Conservation (phyloP, 2,888 invertebrate species). For the Pristionchus maxplancki region DNA sequence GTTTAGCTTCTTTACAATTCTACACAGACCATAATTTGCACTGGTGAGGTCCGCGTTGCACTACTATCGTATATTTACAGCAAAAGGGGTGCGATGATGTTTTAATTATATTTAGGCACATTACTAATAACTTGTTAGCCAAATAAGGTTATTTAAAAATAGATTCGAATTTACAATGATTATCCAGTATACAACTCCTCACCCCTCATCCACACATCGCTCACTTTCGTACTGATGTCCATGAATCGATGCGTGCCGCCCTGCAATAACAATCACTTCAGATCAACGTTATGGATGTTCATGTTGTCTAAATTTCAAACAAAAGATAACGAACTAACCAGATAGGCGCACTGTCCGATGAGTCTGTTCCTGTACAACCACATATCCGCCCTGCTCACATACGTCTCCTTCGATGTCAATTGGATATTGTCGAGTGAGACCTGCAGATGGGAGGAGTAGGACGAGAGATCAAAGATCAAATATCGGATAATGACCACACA, state of each 20-base stretch:
- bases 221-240: constrained; percentile 45
- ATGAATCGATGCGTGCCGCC: constrained; percentile 19
- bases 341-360: constrained; percentile 89
- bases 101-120: too few relatives aligned
- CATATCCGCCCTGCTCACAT: constrained; percentile 98
- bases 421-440: constrained; percentile 90
- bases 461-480: background rate
- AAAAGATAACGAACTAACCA: background rate
- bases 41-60: constrained; percentile 41
- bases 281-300: too few relatives aligned
- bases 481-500: too few relatives aligned
- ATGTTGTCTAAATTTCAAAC: background rate
- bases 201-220: constrained; percentile 36
- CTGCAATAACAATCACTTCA: constrained; percentile 16
- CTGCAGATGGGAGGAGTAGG: constrained; percentile 50
- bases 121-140: too few relatives aligned
- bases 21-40: constrained; percentile 59
- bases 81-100: too few relatives aligned
- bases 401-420: constrained; percentile 96
- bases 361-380: constrained; percentile 94
- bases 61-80: too few relatives aligned
- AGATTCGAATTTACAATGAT: too few relatives aligned
- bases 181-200: constrained; percentile 86
- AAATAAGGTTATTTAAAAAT: constrained; percentile 84
- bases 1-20: constrained; percentile 46